Evolutionary conservation across 2,888 invertebrate species (phyloP), one percentile per base, ranked within the genome.

Genomic region (Cryptocephalus primarius): DNA sequence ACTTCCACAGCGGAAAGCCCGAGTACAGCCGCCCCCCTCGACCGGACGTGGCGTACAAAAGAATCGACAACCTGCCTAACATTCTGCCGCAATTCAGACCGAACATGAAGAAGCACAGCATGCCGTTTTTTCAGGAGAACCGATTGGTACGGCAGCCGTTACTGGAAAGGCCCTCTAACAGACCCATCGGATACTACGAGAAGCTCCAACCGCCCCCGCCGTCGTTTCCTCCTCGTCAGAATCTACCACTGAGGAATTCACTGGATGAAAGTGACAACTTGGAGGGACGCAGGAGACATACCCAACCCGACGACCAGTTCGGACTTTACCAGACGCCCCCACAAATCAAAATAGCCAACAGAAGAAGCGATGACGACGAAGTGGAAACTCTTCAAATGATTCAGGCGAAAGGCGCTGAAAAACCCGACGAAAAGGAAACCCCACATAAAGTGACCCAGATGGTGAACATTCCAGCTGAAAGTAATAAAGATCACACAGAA

Each of bases 51-150:
- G 62, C 67, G 4, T 70, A 64, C 50, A 70, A 71, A 56, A 57
- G 69, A 32, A 66, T 69, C 22, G 69, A 68, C 53, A 65, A 60
- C 46, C 60, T 80, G 39, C 83, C 83, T 1, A 84, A 84, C 57
- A 83, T 84, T 57, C 62, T 84, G 22, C 84, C 84, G 0, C 83
- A 84, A 58, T 84, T 84, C 56, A 72, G 83, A 33, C 84, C 84
- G 0, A 83, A 82, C 56, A 78, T 79, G 1, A 78, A 79, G 56
- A 66, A 75, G 3, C 56, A 58, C 12, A 36, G 4, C 12, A 6
- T n/a, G 12, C 36, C n/a, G n/a, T 12, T 12, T 36, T n/a, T n/a
- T n/a, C 36, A 55, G 36, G 58, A 56, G 41, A 59, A 59, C 31
- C 58, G 62, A 38, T 60, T 67, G 36, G 59, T 64, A 43, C 52